Evolutionary conservation across 2,888 invertebrate species (phyloP).

Genomic region (Tinea trinotella): DNA sequence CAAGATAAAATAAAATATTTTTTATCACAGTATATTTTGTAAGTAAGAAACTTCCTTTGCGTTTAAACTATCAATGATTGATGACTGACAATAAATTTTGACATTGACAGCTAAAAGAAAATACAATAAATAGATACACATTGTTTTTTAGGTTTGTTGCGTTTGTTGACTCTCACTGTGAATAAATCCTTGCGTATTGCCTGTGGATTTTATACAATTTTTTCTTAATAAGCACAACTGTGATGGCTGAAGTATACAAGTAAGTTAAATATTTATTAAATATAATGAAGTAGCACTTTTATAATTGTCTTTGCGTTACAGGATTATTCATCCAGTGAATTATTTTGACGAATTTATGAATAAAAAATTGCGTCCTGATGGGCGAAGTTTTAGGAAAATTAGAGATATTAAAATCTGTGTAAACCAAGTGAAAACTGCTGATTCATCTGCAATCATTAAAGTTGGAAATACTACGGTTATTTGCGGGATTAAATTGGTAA

Average conservation of each 20-base stretch:
- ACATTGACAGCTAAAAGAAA: too few species aligned
- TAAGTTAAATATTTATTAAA: constrained; percentile 27
- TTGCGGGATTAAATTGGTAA: constrained; percentile 89
- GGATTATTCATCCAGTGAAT: constrained; percentile 82
- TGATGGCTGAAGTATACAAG: constrained; percentile 57
- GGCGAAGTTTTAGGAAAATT: constrained; percentile 79
- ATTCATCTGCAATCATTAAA: constrained; percentile 83
- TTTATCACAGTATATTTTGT: too few species aligned
- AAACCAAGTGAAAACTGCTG: constrained; percentile 67
- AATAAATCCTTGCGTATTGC: too few species aligned
- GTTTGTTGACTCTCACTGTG: too few species aligned
- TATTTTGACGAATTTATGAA: constrained; percentile 82
- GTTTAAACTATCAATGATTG: too few species aligned
- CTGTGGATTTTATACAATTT: too few species aligned
- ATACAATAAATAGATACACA: too few species aligned
- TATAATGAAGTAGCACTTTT: neutral
- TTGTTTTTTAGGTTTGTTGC: too few species aligned
- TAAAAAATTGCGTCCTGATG: constrained; percentile 82
- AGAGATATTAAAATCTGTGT: constrained; percentile 70
- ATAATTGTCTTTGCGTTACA: constrained; percentile 38
- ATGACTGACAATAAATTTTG: too few species aligned
- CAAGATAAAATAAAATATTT: too few species aligned
- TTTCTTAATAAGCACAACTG: neutral
- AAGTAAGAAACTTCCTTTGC: too few species aligned
- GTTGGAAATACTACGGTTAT: constrained; percentile 87